These are phyloP conservation scores for Helobdella robusta DNA, from an alignment of 2,888 invertebrate species.

Conservation along the genomic window DNA sequence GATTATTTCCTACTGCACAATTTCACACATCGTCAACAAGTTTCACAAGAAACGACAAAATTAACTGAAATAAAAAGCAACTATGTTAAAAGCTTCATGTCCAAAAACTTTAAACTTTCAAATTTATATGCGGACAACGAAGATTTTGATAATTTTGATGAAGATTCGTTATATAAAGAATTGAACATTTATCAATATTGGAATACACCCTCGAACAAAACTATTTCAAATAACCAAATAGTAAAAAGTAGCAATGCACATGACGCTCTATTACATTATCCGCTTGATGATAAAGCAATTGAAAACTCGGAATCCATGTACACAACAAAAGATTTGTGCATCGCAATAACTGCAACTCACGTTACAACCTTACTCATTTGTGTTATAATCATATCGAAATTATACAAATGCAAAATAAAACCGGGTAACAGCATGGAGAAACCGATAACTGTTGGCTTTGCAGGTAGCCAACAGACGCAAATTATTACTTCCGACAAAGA, in stretches of 20 bases:
- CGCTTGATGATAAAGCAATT: not conserved
- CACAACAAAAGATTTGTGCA: constrained; percentile 4
- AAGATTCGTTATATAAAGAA: not conserved
- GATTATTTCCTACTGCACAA: too few relatives aligned
- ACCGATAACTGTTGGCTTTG: constrained; percentile 1
- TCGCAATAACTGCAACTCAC: not conserved
- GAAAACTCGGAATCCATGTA: not conserved
- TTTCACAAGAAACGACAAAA: not conserved
- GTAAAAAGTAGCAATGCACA: too few relatives aligned
- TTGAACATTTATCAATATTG: not conserved
- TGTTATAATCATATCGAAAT: constrained; percentile 10
- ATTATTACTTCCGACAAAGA: too few relatives aligned
- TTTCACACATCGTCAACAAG: too few relatives aligned
- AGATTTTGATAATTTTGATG: not conserved
- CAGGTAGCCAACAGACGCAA: too few relatives aligned
- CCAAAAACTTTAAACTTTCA: too few relatives aligned
- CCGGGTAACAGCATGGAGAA: constrained; percentile 1
- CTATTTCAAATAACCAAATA: not conserved
- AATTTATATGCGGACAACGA: not conserved
- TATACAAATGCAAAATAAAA: constrained; percentile 13
- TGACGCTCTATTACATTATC: too few relatives aligned
- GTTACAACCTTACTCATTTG: constrained; percentile 10
- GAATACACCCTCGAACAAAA: not conserved
- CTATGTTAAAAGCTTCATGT: too few relatives aligned
- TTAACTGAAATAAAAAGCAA: not conserved